Evolutionary conservation across 2,113 vertebrate species (phyloP).

Genomic region (Triplophysa dalaica): DNA sequence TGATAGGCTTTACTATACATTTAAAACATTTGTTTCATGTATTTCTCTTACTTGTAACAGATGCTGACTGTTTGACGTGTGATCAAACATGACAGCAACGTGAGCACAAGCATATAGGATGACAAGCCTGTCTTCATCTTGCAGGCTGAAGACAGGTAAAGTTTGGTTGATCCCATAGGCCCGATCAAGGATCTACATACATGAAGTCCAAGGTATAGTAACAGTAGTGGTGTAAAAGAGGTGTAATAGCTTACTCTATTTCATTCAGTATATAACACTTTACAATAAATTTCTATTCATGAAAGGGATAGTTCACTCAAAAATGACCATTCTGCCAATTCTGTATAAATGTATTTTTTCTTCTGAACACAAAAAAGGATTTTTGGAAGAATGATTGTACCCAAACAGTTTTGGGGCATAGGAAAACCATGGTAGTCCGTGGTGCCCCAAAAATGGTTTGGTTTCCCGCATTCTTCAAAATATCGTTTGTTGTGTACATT

Average conservation of each 20-base stretch:
- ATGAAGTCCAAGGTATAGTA: constrained; percentile 31
- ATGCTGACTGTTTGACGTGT: constrained; percentile 73
- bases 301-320: too few species aligned
- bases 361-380: too few species aligned
- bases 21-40: not conserved
- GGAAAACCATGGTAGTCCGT: too few species aligned
- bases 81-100: constrained; percentile 78
- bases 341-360: too few species aligned
- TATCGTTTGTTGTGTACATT: too few species aligned
- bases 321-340: too few species aligned
- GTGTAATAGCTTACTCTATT: not conserved
- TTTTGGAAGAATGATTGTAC: too few species aligned
- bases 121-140: constrained; percentile 73
- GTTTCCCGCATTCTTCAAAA: too few species aligned
- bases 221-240: not conserved
- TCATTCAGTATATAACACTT: too few species aligned
- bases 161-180: constrained; percentile 81
- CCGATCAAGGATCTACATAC: constrained; percentile 80
- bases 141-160: constrained; percentile 80
- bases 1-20: not conserved
- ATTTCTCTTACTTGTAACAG: constrained; percentile 79
- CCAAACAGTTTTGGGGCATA: too few species aligned
- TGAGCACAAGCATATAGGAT: constrained; percentile 79
- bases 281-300: too few species aligned
- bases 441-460: too few species aligned